These are phyloP conservation scores for Habropoda laboriosa DNA, from an alignment of 1,140 invertebrate genomes.

Conservation along the genomic window DNA sequence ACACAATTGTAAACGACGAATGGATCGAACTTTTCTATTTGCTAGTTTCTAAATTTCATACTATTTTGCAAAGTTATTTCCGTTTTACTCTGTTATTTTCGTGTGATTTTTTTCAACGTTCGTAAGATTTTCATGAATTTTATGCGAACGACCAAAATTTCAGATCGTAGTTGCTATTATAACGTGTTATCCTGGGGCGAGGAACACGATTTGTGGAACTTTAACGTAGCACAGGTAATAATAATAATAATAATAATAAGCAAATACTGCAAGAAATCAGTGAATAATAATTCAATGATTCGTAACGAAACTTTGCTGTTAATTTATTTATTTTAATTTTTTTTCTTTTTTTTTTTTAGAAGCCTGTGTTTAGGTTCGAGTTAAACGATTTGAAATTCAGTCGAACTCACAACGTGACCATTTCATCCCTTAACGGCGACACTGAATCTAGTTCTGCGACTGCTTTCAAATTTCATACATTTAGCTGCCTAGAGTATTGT, in stretches of 20 bases:
- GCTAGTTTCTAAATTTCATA: too few species aligned
- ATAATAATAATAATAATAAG: too few species aligned
- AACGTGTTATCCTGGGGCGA: slow-evolving; percentile 64
- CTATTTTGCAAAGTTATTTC: too few species aligned
- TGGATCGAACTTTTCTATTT: too few species aligned
- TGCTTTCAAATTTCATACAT: slow-evolving; percentile 66
- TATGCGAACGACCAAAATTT: slow-evolving; percentile 45
- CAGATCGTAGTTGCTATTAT: slow-evolving; percentile 75
- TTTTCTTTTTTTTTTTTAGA: too few species aligned
- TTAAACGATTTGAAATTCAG: slow-evolving; percentile 61
- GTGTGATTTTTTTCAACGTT: too few species aligned
- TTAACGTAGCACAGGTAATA: slow-evolving; percentile 62
- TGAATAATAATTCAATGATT: too few species aligned
- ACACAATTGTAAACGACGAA: neutral
- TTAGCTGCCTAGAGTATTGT: slow-evolving; percentile 73
- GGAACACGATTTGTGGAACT: slow-evolving; percentile 57
- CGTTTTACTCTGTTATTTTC: too few species aligned
- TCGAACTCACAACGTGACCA: slow-evolving; percentile 64
- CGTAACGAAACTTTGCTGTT: too few species aligned
- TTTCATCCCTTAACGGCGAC: slow-evolving; percentile 61
- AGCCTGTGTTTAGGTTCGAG: slow-evolving; percentile 7
- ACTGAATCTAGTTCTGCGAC: slow-evolving; percentile 51
- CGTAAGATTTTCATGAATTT: neutral
- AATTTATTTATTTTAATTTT: too few species aligned
- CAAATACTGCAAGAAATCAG: too few species aligned